Conservation (phyloP, 64 coral and sea anemone genomes). For the Montipora efflorescens region DNA sequence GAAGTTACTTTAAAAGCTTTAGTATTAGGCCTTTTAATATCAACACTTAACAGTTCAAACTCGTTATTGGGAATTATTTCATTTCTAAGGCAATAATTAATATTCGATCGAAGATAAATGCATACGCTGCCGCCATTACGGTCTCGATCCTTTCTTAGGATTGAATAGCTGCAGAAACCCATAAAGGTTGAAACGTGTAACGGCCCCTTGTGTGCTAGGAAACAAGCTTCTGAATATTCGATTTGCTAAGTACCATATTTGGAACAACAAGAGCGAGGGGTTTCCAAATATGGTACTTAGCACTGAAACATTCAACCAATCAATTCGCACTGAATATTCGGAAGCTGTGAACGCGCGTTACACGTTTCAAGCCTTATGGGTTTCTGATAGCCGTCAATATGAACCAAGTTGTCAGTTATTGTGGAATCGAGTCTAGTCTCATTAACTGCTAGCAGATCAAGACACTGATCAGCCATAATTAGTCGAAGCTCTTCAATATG, state of each 20-base stretch:
- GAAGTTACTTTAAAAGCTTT: neutral
- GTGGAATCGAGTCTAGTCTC: constrained; percentile 55
- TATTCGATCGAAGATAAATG: constrained; percentile 47
- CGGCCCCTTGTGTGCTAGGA: too few relatives aligned
- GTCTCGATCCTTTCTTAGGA: constrained; percentile 45
- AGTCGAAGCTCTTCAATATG: constrained; percentile 58
- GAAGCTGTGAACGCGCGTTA: too few relatives aligned
- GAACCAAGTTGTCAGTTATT: constrained; percentile 43
- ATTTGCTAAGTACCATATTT: too few relatives aligned
- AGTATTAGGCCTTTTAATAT: neutral
- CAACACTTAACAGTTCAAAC: neutral
- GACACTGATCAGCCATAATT: neutral
- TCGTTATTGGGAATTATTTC: neutral
- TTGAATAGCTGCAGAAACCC: neutral
- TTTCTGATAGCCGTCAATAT: neutral
- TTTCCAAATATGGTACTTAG: too few relatives aligned
- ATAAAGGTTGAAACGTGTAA: too few relatives aligned
- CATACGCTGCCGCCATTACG: constrained; percentile 57
- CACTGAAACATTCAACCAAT: too few relatives aligned
- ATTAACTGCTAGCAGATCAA: constrained; percentile 70
- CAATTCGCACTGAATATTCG: too few relatives aligned
- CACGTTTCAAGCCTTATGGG: too few relatives aligned
- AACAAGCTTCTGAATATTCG: too few relatives aligned
- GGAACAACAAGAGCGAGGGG: too few relatives aligned
- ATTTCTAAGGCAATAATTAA: constrained; percentile 53